Percentiles rank a stretch among this genome's conserved stretches.
phyloP scores from a whole-genome alignment of 2,113 vertebrate genomes.

The Tinamus guttatus region DNA sequence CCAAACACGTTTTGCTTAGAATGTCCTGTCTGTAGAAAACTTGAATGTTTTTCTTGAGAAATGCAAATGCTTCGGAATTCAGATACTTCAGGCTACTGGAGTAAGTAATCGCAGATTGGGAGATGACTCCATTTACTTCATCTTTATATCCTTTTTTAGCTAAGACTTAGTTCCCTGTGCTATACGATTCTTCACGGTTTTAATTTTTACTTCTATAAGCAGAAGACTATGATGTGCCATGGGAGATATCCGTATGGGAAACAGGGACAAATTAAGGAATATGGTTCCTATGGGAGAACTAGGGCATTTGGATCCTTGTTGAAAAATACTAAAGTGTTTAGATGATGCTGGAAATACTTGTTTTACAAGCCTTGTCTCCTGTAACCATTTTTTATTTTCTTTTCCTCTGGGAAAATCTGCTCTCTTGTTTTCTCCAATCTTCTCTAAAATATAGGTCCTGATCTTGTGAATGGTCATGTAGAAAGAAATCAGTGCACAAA shows the following conservation, averaged over 20 bases:
- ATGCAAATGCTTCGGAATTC: not conserved
- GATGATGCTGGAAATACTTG: not conserved
- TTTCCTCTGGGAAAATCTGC: not conserved
- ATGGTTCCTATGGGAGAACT: not conserved
- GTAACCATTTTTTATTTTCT: not conserved
- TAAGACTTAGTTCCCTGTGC: not conserved
- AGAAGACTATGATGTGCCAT: not conserved
- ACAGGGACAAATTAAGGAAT: not conserved
- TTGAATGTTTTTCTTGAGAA: not conserved
- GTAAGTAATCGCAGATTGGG: not conserved
- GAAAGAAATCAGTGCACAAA: not conserved
- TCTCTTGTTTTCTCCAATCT: not conserved
- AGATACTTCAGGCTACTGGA: not conserved
- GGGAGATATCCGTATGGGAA: not conserved
- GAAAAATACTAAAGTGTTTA: not conserved
- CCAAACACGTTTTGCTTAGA: not conserved
- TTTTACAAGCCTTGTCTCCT: not conserved
- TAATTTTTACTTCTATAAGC: not conserved
- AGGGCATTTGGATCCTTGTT: not conserved
- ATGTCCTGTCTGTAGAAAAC: not conserved
- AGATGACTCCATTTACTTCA: not conserved
- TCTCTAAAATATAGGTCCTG: not conserved
- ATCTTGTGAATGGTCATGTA: not conserved
- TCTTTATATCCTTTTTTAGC: not conserved
- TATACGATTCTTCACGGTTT: not conserved